These are phyloP conservation scores for Bryconaethiops microstoma DNA, from an alignment of 2,797 vertebrate species.

Conservation along the genomic window DNA sequence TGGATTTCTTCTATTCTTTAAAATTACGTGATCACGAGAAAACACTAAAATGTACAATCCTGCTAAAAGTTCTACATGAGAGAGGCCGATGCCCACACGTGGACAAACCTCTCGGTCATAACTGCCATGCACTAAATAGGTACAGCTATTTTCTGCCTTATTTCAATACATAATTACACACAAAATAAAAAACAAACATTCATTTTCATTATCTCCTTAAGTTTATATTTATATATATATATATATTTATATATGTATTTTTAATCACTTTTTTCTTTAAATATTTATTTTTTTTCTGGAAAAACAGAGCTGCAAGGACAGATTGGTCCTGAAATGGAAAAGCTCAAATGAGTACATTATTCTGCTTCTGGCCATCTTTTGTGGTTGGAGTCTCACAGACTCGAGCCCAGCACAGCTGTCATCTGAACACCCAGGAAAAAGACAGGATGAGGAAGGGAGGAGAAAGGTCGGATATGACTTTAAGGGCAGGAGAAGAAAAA, in stretches of 20 bases:
- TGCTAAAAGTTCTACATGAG: conserved; percentile 86
- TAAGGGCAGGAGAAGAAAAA: not conserved
- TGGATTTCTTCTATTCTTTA: conserved; percentile 43
- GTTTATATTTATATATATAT: conserved; percentile 66
- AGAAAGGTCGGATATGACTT: conserved; percentile 24
- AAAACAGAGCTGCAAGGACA: conserved; percentile 68
- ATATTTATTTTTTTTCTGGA: conserved; percentile 39
- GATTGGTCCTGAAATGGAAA: conserved; percentile 55
- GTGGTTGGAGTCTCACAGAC: conserved; percentile 48
- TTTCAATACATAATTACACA: conserved; percentile 78
- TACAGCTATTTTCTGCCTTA: conserved; percentile 76
- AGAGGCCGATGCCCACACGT: conserved; percentile 74
- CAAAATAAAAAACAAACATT: conserved; percentile 65
- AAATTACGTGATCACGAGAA: conserved; percentile 93
- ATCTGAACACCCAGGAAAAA: conserved; percentile 44
- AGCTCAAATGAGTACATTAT: conserved; percentile 60
- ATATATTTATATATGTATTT: conserved; percentile 59
- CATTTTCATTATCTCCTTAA: conserved; percentile 58
- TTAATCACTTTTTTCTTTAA: conserved; percentile 42
- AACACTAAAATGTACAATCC: conserved; percentile 88
- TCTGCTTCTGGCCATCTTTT: conserved; percentile 40
- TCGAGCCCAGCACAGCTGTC: conserved; percentile 65
- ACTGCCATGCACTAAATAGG: conserved; percentile 82
- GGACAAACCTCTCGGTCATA: conserved; percentile 68
- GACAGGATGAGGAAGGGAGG: conserved; percentile 10